A percentile compares a stretch with the other conserved stretches of the same genome.
Evolutionary conservation across 2,888 invertebrate species (phyloP).

Genomic region (Tenthredo notha): DNA sequence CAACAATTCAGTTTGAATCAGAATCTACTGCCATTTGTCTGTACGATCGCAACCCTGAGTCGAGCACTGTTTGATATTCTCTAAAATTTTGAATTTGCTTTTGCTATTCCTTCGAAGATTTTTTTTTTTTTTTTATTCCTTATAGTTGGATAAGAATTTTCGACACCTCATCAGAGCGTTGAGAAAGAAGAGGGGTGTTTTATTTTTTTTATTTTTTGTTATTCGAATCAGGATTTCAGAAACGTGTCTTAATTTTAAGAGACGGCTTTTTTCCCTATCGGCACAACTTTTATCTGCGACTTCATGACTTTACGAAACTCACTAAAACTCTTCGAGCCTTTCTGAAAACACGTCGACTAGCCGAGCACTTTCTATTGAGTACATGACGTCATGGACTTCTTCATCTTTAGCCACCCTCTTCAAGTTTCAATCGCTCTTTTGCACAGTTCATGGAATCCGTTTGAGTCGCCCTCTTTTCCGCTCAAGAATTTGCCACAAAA

Average conservation of each 20-base stretch:
- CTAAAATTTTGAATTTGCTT: too few relatives aligned
- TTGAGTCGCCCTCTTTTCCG: not conserved
- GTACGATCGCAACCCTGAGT: not conserved
- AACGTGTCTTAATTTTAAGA: slow-evolving; percentile 22
- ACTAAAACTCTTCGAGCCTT: slow-evolving; percentile 22
- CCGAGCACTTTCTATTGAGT: slow-evolving; percentile 34
- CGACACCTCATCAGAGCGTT: not conserved
- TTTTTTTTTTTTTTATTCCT: too few relatives aligned
- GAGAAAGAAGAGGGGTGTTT: not conserved
- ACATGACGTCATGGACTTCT: slow-evolving; percentile 32
- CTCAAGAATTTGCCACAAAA: not conserved
- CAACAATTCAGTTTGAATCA: not conserved
- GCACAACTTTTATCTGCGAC: slow-evolving; percentile 15
- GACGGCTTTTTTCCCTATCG: not conserved
- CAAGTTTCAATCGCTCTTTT: slow-evolving; percentile 15
- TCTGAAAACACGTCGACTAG: slow-evolving; percentile 7
- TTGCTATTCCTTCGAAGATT: too few relatives aligned
- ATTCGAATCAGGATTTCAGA: not conserved
- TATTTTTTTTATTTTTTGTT: not conserved
- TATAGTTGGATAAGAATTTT: not conserved
- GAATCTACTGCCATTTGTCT: not conserved
- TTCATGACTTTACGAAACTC: slow-evolving; percentile 16
- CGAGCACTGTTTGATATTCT: not conserved
- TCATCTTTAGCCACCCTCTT: slow-evolving; percentile 18
- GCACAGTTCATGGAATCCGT: slow-evolving; percentile 21